Percentiles rank a stretch among this genome's conserved stretches.
Evolutionary conservation across 2,113 vertebrate genomes (phyloP).

Genomic region (Platycercus adscitus): DNA sequence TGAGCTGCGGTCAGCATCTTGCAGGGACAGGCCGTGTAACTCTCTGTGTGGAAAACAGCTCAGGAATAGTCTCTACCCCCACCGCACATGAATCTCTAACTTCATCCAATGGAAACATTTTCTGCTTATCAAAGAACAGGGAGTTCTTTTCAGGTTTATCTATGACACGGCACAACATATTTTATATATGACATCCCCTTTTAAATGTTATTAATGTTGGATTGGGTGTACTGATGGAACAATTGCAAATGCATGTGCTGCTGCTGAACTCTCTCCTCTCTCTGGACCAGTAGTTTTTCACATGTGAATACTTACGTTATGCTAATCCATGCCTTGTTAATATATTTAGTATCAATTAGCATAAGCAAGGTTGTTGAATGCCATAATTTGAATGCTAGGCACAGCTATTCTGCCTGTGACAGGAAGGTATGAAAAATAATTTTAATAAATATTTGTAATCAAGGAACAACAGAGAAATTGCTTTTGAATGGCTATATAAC

Average conservation of each 20-base stretch:
- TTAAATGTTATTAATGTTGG: neutral
- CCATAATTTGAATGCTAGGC: neutral
- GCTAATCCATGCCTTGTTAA: constrained; percentile 31
- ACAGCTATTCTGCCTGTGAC: neutral
- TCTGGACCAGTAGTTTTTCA: neutral
- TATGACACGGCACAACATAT: neutral
- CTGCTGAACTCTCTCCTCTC: neutral
- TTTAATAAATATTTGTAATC: neutral
- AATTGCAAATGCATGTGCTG: neutral
- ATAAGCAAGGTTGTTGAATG: neutral
- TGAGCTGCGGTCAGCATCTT: neutral
- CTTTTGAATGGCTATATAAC: neutral
- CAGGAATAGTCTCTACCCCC: neutral
- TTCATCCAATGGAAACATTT: neutral
- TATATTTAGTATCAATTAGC: constrained; percentile 31
- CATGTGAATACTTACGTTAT: neutral
- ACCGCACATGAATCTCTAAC: neutral
- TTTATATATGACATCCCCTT: neutral
- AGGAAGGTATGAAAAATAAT: neutral
- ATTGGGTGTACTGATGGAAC: neutral
- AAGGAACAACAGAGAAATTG: neutral
- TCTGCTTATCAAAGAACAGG: neutral
- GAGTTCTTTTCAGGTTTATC: neutral
- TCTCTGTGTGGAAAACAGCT: neutral
- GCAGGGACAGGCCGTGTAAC: neutral